Conservation (phyloP, 1,140 invertebrate species). For the Musca vetustissima region DNA sequence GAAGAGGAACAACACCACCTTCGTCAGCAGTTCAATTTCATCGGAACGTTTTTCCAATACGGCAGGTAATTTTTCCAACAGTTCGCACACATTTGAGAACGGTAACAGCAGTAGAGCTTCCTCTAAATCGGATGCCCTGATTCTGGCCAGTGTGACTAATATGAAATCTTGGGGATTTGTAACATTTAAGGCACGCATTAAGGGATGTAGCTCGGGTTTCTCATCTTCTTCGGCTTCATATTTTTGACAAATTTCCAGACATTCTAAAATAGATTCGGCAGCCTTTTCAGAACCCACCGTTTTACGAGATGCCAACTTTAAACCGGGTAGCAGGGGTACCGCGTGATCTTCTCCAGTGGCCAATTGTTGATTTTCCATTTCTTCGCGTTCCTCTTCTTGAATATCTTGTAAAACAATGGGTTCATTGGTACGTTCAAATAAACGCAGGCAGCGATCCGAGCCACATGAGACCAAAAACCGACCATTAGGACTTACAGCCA, state of each 20-base stretch:
- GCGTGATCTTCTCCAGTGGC: constrained; percentile 70
- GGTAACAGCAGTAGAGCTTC: constrained; percentile 85
- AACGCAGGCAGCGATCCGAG: constrained; percentile 83
- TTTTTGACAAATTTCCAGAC: constrained; percentile 76
- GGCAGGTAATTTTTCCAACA: constrained; percentile 72
- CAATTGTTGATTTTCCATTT: constrained; percentile 68
- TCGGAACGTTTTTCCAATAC: constrained; percentile 67
- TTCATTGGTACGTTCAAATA: constrained; percentile 88
- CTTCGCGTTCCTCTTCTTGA: constrained; percentile 79
- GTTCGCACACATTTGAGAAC: constrained; percentile 76
- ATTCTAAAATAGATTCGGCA: constrained; percentile 86
- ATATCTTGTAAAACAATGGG: constrained; percentile 90
- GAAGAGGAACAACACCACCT: constrained; percentile 78
- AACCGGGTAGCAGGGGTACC: constrained; percentile 70
- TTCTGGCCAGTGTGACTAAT: constrained; percentile 73
- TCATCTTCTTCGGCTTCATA: constrained; percentile 62
- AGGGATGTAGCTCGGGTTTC: constrained; percentile 62
- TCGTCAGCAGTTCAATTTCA: constrained; percentile 74
- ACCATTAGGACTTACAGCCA: constrained; percentile 82
- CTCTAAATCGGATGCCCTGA: constrained; percentile 85
- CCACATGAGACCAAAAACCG: constrained; percentile 80
- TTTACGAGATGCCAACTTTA: constrained; percentile 83
- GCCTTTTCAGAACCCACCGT: constrained; percentile 89
- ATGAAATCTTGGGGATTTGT: constrained; percentile 77
- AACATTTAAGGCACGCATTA: constrained; percentile 79